Percentiles rank a stretch among this genome's conserved stretches.
These are phyloP conservation scores for Clepsis dumicolana DNA, from an alignment of 2,888 invertebrate species.

Conservation along the genomic window DNA sequence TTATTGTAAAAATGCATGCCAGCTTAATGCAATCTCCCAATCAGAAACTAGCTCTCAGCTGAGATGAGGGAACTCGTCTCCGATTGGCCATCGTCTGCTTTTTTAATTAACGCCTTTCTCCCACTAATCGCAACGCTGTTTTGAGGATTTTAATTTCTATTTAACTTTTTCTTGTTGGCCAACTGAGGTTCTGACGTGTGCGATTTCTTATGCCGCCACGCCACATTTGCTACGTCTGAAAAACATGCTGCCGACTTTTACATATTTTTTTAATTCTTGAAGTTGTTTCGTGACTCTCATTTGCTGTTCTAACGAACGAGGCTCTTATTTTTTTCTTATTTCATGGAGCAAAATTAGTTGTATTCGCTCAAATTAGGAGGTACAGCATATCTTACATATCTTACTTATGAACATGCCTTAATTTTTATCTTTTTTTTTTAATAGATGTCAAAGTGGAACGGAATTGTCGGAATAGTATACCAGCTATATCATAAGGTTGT, in stretches of 20 bases:
- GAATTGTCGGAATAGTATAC: no score
- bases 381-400: no score
- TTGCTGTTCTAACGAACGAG: no score
- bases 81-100: slow-evolving; percentile 26
- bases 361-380: no score
- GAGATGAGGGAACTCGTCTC: slow-evolving; percentile 1
- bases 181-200: not conserved
- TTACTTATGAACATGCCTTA: no score
- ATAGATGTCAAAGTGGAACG: no score
- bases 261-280: not conserved
- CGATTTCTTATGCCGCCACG: not conserved
- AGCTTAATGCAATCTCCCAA: slow-evolving; percentile 17
- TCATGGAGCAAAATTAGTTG: no score
- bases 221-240: not conserved
- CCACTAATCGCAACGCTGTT: slow-evolving; percentile 17
- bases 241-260: no score
- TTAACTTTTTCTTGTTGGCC: not conserved
- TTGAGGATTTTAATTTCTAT: not conserved
- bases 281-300: no score
- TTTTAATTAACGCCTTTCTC: slow-evolving; percentile 36
- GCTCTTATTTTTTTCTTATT: no score
- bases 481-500: no score
- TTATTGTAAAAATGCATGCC: not conserved
- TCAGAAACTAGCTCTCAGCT: slow-evolving; percentile 21
- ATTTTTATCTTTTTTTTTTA: no score